These are phyloP conservation scores for Fukomys damarensis DNA, from an alignment of 2,113 vertebrate species.

Conservation along the genomic window DNA sequence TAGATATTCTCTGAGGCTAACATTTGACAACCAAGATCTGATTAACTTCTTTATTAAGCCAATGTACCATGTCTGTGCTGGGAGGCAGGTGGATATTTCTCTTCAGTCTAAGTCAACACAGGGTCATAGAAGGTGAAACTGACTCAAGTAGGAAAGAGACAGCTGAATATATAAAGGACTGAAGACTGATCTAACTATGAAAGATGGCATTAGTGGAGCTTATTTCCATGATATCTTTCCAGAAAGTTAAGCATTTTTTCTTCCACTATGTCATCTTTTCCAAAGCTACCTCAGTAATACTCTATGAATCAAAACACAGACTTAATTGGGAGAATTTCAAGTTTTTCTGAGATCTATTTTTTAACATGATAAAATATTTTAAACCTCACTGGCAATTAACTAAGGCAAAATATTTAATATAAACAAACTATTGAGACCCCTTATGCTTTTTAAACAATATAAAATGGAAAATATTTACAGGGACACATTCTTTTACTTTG, in stretches of 20 bases:
- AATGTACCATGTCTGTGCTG: neutral
- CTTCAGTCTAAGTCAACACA: neutral
- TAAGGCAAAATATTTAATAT: conserved; percentile 27
- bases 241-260: conserved; percentile 67
- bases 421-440: neutral
- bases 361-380: conserved; percentile 34
- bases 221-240: conserved; percentile 69
- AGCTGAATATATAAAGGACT: neutral
- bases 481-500: neutral
- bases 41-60: conserved; percentile 5
- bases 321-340: conserved; percentile 7
- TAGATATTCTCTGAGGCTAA: neutral
- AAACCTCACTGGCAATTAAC: conserved; percentile 31
- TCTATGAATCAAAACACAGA: conserved; percentile 59
- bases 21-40: neutral
- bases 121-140: neutral
- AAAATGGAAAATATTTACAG: conserved; percentile 18
- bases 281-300: conserved; percentile 55
- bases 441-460: neutral
- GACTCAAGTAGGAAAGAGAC: neutral
- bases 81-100: neutral
- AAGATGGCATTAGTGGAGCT: conserved; percentile 27
- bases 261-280: conserved; percentile 67
- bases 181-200: conserved; percentile 13
- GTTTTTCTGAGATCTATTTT: conserved; percentile 56